Evolutionary conservation across 2,113 vertebrate genomes (phyloP), one percentile per base, ranked within the genome.

Genomic region (Otocyon megalotis): DNA sequence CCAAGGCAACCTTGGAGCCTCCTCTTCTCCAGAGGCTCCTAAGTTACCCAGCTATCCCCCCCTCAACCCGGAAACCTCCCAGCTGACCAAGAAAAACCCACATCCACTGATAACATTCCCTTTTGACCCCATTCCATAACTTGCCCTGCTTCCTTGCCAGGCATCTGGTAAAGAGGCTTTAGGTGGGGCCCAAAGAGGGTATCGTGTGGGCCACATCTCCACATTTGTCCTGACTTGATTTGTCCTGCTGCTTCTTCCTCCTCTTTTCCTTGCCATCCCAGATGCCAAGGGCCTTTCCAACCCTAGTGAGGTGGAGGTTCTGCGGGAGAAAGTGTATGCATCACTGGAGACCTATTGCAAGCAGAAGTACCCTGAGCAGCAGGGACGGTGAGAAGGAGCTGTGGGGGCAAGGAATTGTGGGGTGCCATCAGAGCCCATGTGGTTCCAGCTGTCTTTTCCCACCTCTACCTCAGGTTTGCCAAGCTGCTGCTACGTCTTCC

Each of bases 331-430:
- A 81, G 99, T 99, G 9, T 99, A 99, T 0, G 99, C 99, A 0
- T 99, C 99, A 0, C 98, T 99, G 35, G 99, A 99, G 98, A 98
- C 99, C 48, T 99, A 99, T 96, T 99, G 99, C 98, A 99, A 99
- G 97, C 99, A 99, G 98, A 99, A 99, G 97, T 99, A 99, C 98
- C 98, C 98, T n/a, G 98, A 98, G 77, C 98, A 98, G 82, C 98
- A 97, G 95, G 96, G 97, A 72, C 96, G 95, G 97, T 97, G 90
- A 97, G 97, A 26, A 3, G 54, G 56, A 48, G 67, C 30, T 48
- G 13, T 13, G 53, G 71, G 54, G 22, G 13, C 48, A 53, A 26
- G 48, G 63, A 24, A 0, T 54, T 19, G 1, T 22, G 71, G 88
- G 89, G 53, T 12, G 84, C 17, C 12, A 13, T 0, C 20, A 10